Base-by-base conservation (phyloP, 2,888 invertebrate genomes). In the Esperia sulphurella region DNA sequence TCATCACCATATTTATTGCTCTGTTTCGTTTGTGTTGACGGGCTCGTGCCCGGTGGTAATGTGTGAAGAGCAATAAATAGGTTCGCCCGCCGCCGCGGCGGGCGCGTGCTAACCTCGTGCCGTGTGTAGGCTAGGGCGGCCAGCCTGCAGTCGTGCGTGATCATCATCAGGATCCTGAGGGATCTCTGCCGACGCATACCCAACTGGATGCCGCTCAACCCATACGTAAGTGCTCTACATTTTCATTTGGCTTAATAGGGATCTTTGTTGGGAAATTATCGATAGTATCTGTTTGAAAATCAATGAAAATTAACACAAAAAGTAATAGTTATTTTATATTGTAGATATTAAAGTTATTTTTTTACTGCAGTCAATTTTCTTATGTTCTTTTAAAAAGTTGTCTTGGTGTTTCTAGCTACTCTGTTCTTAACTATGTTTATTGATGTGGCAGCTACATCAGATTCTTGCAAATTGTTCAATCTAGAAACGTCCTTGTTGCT, bases 161-260 rank as follows among this genome's bases (percentile, higher is more conserved):
- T 98, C 91, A 95, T 98, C 72, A 97, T 99, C 76, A 93, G 99
- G 59, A 95, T 99, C 72, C 91, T 99, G 85, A 92, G 98, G 62
- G 98, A 99, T 91, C 92, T 99, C 52, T 98, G 98, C 84, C 95
- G 96, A 78, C 94, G 98, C 70, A 95, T 97, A 51, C 96, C 97
- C 57, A 97, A 97, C 51, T 99, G 98, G 98, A 94, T 95, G 63
- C 95, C 97, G 52, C 92, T 99, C 55, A 95, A 95, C 72, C 94
- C 97, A 64, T 99, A 98, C 96, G 97, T 97, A 90, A 92, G 93
- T 92, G 7, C 14, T 31, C 0, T 40, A 10, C 30, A 30, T 37
- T 8, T 41, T 9, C 12, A 41, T 37, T 37, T 37, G 14, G 14
- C 21, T 21, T n/a, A n/a, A n/a, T n/a, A n/a, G n/a, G n/a, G n/a